Conservation (phyloP, 2,888 invertebrate genomes). For the Diarsia mendica region DNA sequence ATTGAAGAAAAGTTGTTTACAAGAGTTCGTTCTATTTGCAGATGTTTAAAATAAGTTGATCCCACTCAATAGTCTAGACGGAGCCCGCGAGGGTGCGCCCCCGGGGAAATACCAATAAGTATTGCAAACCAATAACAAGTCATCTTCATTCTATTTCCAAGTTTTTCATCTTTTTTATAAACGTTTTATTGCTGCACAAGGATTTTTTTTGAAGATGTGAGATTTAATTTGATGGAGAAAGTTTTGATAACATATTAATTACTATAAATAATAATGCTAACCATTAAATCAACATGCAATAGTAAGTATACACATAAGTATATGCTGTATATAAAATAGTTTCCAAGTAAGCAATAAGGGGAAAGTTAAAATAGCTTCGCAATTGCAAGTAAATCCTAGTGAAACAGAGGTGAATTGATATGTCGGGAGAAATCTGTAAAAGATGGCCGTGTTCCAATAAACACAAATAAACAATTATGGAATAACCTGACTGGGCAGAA, state of each 20-base stretch:
- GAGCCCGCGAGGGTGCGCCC: slow-evolving; percentile 77
- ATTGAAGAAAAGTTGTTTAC: slow-evolving; percentile 74
- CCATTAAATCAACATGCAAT: slow-evolving; percentile 29
- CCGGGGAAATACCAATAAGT: slow-evolving; percentile 79
- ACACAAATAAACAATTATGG: slow-evolving; percentile 32
- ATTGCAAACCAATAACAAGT: slow-evolving; percentile 82
- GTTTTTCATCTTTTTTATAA: slow-evolving; percentile 57
- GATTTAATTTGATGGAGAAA: slow-evolving; percentile 39
- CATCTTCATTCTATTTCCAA: slow-evolving; percentile 78
- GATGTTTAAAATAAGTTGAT: slow-evolving; percentile 79
- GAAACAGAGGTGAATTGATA: slow-evolving; percentile 43
- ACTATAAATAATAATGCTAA: slow-evolving; percentile 44
- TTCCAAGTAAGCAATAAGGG: slow-evolving; percentile 28
- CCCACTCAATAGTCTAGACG: slow-evolving; percentile 84
- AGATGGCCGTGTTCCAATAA: slow-evolving; percentile 44
- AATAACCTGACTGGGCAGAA: not conserved
- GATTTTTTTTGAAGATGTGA: slow-evolving; percentile 10
- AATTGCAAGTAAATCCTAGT: slow-evolving; percentile 31
- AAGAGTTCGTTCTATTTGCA: slow-evolving; percentile 72
- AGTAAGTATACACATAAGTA: slow-evolving; percentile 25
- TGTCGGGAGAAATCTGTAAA: slow-evolving; percentile 46
- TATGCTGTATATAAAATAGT: slow-evolving; percentile 19
- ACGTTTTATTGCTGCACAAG: slow-evolving; percentile 37
- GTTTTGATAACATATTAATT: slow-evolving; percentile 42
- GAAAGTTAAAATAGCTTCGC: slow-evolving; percentile 51